Percentiles rank a stretch among this genome's conserved stretches.
phyloP scores from a whole-genome alignment of 2,888 invertebrate genomes.

The Rotaria sp. region DNA sequence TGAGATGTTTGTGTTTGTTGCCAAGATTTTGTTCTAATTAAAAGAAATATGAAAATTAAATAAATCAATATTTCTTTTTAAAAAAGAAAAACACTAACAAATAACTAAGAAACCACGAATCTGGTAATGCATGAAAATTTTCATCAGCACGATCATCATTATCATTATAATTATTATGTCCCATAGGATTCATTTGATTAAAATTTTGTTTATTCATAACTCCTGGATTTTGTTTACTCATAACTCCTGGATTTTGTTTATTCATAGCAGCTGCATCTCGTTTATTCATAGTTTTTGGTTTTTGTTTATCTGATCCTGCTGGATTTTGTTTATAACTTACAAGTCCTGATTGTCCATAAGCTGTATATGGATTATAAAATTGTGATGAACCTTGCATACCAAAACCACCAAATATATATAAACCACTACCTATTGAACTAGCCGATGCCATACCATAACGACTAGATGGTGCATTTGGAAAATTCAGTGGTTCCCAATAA shows the following conservation, averaged over 20 bases:
- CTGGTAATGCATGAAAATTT: slow-evolving; percentile 23
- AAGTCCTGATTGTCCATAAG: background rate
- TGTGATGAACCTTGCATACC: background rate
- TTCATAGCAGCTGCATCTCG: background rate
- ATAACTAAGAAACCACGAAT: slow-evolving; percentile 14
- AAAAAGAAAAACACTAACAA: background rate
- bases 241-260: background rate
- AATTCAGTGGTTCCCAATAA: background rate
- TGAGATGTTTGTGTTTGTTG: background rate
- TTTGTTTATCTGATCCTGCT: background rate
- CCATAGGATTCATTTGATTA: background rate
- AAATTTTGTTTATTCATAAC: background rate
- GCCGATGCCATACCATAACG: slow-evolving; percentile 6
- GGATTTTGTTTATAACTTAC: background rate
- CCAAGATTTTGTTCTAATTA: background rate
- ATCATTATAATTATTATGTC: background rate
- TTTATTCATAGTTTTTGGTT: background rate
- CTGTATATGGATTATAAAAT: slow-evolving; percentile 1
- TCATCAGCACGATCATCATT: background rate
- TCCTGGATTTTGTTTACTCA: background rate
- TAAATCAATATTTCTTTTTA: background rate
- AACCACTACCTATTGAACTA: background rate
- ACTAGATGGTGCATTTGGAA: background rate
- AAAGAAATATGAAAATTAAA: background rate
- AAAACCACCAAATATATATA: slow-evolving; percentile 23